Conservation (phyloP, 2,113 vertebrate species). For the Otis tarda region DNA sequence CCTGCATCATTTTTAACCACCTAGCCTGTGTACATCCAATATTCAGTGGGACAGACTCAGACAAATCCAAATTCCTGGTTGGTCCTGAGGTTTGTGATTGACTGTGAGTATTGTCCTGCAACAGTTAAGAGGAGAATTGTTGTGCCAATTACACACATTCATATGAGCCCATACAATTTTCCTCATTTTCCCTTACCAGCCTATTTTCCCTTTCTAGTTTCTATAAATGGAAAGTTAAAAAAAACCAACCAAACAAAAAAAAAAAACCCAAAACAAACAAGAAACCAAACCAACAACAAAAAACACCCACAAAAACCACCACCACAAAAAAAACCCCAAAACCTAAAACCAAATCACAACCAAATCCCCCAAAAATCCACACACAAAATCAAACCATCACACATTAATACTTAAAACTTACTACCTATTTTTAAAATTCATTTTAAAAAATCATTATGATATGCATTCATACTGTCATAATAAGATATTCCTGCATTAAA, state of each 20-base stretch:
- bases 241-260: no score
- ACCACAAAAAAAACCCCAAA: no score
- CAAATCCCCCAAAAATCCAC: neutral
- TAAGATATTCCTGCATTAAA: neutral
- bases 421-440: neutral
- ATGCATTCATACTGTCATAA: neutral
- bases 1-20: neutral
- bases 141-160: neutral
- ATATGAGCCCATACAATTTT: neutral
- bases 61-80: neutral
- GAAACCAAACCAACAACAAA: neutral
- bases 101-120: neutral
- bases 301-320: neutral
- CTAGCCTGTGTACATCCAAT: no score
- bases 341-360: neutral
- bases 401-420: accelerated
- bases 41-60: neutral
- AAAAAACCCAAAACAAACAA: neutral
- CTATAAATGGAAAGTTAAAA: neutral
- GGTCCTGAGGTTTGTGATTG: neutral
- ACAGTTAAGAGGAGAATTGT: neutral
- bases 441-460: neutral
- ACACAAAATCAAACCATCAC: neutral
- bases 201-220: neutral
- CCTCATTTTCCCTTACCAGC: neutral